Base-by-base conservation (phyloP, 35 echinoderm and acorn worm genomes). In the Chiridota heheva region DNA sequence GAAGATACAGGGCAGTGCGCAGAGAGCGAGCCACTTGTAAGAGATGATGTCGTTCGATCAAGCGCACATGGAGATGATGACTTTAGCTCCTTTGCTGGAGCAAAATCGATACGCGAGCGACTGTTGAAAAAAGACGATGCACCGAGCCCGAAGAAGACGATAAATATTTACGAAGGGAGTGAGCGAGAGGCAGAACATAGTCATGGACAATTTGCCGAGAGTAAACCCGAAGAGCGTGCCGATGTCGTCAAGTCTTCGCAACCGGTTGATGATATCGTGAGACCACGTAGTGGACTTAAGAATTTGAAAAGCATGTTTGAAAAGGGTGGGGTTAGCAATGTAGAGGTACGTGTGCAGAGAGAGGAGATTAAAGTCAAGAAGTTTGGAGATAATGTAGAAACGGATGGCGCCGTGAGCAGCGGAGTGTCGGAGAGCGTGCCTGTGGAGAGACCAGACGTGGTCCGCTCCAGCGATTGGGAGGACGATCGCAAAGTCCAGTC, bases 271-370 rank as follows among this genome's bases (percentile, higher is more conserved):
- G 92, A 96, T 42, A 69, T 96, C 2, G 81, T 69, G 66, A 59
- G 58, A 2, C 7, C 78, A 28, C 26, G 58, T 20, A 78, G 68
- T 3, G 89, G 89, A 20, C 76, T 91, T 2, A 69, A 80, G 5
- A 82, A 85, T 5, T 58, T 98, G 13, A 98, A 91, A 67, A 89
- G 77, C 67, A 87, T 85, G 57, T 98, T 87, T 67, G 95, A 98
- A 69, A 88, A 88, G 36, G 95, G 95, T 41, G 85, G 63, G 0
- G 89, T 92, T 38, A 84, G 65, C n/a, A 98, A 91, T 60, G 36
- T 88, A 45, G 71, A 92, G 42, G 43, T 44, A 1, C 77, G 59
- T 33, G 60, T 71, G 13, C 65, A 84, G 27, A 77, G 67, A 39
- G 77, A 86, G 32, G 55, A 67, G 3, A 77, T 87, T 28, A 82